Base-by-base conservation (phyloP, 1,140 invertebrate genomes). In the Anastatus disparis region DNA sequence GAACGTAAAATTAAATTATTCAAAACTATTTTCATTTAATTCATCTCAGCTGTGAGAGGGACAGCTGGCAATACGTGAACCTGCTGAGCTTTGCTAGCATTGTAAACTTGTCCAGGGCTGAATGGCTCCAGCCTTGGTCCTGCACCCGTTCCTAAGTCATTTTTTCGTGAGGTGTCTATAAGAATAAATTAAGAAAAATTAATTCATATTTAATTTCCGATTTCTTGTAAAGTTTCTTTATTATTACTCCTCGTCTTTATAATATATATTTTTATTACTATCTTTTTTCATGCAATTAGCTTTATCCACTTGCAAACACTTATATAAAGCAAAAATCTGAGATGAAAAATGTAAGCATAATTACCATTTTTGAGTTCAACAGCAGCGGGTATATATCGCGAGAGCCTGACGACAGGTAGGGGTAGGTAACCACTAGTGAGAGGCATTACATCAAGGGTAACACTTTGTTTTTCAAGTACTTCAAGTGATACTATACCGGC, bases 361-460 rank as follows among this genome's bases (percentile, higher is more conserved):
- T 78, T 85, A 90, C 90, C 90, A 86, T 89, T 91, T 74, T 88
- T 89, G 48, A 84, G 81, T 70, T 89, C 89, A 3, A 67, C 44
- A 61, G 92, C 91, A 15, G 93, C 93, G 17, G 94, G 93, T 76
- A 95, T 94, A 83, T 97, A 97, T 76, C 95, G 95, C 7, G 94
- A 96, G n/a, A 98, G 86, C 68, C 94, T 88, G 64, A 98, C 93
- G 63, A 92, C 88, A 7, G 96, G 96, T 62, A 97, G 87, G 9
- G 95, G 95, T 50, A 97, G 87, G 82, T 93, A 95, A 24, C 96
- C 96, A 66, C 93, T 92, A 4, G 92, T 92, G 27, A 98, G 83
- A 26, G 96, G 96, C 92, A 97, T 95, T 13, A 97, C 94, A 77
- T 97, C 95, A 65, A 98, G 84, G 1, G 90, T 90, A 48, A 96